Evolutionary conservation across 2,888 invertebrate genomes (phyloP).

Genomic region (Tipula helvola): DNA sequence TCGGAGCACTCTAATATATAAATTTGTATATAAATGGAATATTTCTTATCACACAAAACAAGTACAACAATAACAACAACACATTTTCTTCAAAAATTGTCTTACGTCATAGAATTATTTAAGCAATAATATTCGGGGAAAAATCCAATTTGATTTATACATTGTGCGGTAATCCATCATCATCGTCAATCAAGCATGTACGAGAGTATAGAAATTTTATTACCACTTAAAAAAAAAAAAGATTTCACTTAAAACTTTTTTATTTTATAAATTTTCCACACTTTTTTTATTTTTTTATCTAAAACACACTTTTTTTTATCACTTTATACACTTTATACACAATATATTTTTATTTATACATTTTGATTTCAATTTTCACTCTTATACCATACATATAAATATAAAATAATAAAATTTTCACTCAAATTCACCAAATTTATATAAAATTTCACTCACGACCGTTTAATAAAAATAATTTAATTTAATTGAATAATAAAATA

Average conservation of each 20-base stretch:
- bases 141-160: not conserved
- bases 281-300: not conserved
- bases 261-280: not conserved
- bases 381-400: not conserved
- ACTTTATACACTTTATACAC: not conserved
- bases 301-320: not conserved
- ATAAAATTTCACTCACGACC: not conserved
- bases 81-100: not conserved
- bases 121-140: not conserved
- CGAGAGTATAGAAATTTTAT: not conserved
- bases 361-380: not conserved
- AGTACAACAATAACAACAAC: not conserved
- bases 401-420: not conserved
- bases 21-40: not conserved
- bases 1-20: not conserved
- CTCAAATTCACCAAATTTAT: not conserved
- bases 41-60: not conserved
- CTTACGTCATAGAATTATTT: not conserved
- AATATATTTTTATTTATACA: not conserved
- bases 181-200: not conserved
- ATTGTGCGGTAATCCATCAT: not conserved
- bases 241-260: not conserved
- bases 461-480: not conserved
- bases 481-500: not conserved
- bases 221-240: not conserved